Evolutionary conservation across 2,113 vertebrate species (phyloP).

Genomic region (Catharus fuscescens): DNA sequence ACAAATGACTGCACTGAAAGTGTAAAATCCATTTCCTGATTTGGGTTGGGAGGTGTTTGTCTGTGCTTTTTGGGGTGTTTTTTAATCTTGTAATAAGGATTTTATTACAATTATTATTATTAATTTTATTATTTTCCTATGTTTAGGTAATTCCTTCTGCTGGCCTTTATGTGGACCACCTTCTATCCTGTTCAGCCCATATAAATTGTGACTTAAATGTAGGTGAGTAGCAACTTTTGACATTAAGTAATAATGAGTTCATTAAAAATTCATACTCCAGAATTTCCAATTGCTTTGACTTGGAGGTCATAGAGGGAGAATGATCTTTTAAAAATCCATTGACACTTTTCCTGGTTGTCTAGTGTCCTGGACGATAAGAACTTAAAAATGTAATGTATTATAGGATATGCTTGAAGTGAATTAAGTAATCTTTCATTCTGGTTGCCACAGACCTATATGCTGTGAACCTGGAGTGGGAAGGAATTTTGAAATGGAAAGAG

Average conservation of each 20-base stretch:
- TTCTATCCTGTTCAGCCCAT: not conserved
- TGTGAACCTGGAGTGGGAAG: not conserved
- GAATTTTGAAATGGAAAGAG: not conserved
- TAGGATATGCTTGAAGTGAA: not conserved
- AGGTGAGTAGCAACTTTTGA: slow-evolving; percentile 22
- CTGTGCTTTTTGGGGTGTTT: accelerated
- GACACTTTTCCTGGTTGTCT: not conserved
- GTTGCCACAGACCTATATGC: not conserved
- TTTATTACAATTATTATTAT: not conserved
- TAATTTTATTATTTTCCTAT: not conserved
- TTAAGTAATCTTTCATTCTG: not conserved
- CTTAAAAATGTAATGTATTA: not conserved
- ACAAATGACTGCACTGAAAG: not conserved
- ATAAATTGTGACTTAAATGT: not conserved
- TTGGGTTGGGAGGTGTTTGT: not conserved
- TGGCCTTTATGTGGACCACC: not conserved
- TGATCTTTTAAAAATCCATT: not conserved
- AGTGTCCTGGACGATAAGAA: not conserved
- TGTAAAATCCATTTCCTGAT: not conserved
- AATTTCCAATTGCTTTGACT: not conserved
- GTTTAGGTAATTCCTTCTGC: slow-evolving; percentile 16
- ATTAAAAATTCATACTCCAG: not conserved
- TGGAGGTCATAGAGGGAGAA: not conserved
- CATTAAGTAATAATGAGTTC: not conserved
- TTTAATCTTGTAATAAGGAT: not conserved